Conservation (phyloP, 2,797 vertebrate species). For the Mycteria americana region DNA sequence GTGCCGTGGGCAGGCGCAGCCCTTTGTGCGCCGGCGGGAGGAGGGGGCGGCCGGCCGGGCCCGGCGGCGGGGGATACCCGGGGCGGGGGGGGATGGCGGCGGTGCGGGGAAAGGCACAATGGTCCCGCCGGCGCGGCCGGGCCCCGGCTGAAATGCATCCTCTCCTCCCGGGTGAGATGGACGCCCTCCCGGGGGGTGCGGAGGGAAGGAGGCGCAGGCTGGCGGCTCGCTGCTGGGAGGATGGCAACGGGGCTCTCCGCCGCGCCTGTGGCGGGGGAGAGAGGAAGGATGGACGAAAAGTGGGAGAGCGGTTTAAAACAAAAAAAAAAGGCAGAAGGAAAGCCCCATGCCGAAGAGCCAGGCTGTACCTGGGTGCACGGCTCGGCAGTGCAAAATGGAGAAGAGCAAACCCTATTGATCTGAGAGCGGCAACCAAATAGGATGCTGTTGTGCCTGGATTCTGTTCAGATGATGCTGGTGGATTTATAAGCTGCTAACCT, state of each 20-base stretch:
- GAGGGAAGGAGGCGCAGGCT: neutral
- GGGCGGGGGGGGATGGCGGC: neutral
- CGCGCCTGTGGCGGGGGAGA: neutral
- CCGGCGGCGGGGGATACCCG: neutral
- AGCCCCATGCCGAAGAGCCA: neutral
- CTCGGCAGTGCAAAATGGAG: slow-evolving; percentile 28
- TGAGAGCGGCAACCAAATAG: neutral
- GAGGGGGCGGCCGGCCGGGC: neutral
- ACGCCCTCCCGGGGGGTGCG: neutral
- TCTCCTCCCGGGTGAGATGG: neutral
- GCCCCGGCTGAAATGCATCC: neutral
- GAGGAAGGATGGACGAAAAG: neutral
- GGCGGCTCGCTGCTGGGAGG: neutral
- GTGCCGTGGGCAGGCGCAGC: neutral
- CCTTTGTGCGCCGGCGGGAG: neutral
- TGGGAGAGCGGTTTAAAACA: neutral
- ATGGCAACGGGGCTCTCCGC: neutral
- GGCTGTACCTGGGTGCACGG: neutral
- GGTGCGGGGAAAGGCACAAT: neutral
- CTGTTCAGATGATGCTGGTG: neutral
- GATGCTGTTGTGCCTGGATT: neutral
- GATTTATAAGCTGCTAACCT: neutral
- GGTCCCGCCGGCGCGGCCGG: neutral
- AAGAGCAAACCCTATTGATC: slow-evolving; percentile 14
- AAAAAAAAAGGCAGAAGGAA: neutral